phyloP scores from a whole-genome alignment of 1,140 invertebrate genomes.

The Microplitis mediator region DNA sequence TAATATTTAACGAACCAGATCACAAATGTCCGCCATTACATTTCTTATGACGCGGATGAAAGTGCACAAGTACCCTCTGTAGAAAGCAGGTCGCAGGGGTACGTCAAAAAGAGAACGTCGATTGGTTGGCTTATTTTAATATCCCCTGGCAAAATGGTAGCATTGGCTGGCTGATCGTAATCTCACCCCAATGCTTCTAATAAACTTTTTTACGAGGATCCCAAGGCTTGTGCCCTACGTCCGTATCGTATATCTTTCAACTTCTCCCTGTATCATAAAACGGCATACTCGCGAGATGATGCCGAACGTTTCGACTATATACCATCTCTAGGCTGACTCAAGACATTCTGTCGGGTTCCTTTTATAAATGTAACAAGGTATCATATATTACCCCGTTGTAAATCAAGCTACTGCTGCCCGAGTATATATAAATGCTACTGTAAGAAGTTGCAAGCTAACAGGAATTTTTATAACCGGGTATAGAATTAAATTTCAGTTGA shows the following conservation, averaged over 20 bases:
- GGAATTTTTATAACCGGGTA: background rate
- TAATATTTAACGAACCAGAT: conserved; percentile 48
- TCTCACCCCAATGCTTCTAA: conserved; percentile 25
- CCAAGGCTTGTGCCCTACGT: conserved; percentile 35
- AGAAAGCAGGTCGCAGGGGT: conserved; percentile 14
- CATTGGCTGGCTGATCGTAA: conserved; percentile 40
- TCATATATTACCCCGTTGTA: conserved; percentile 8
- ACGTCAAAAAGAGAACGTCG: background rate
- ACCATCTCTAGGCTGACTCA: background rate
- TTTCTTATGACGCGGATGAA: conserved; percentile 20
- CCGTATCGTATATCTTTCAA: conserved; percentile 27
- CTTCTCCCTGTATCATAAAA: conserved; percentile 27
- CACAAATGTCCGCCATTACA: conserved; percentile 47
- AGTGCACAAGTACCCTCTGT: conserved; percentile 22
- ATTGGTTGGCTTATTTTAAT: conserved; percentile 12
- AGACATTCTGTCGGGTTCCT: background rate
- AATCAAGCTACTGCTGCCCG: background rate
- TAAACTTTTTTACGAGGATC: conserved; percentile 39
- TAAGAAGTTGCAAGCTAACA: background rate
- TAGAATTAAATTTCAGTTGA: background rate
- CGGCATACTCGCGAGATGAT: conserved; percentile 6
- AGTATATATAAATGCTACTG: background rate
- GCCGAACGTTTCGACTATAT: background rate
- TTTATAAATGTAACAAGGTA: background rate
- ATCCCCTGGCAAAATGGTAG: conserved; percentile 22